phyloP scores from a whole-genome alignment of 2,888 invertebrate species.

The Rhagonycha lutea region DNA sequence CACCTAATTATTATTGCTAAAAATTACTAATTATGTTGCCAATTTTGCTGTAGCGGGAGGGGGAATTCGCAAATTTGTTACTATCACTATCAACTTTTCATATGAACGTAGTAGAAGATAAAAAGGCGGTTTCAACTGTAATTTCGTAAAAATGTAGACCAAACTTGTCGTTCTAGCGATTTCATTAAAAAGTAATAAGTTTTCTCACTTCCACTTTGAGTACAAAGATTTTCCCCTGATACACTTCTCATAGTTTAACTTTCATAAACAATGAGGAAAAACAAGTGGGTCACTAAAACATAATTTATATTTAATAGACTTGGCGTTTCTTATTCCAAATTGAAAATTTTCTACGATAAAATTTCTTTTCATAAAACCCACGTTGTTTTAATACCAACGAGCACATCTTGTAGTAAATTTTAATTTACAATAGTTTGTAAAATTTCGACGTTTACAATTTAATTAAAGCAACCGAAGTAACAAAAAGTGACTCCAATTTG shows the following conservation, averaged over 20 bases:
- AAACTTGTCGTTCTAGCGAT: neutral
- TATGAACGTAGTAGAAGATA: too few relatives aligned
- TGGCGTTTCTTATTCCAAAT: neutral
- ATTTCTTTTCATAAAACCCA: neutral
- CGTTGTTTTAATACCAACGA: neutral
- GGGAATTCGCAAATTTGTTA: too few relatives aligned
- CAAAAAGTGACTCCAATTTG: neutral
- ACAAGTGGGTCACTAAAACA: neutral
- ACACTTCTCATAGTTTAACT: neutral
- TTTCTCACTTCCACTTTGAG: neutral
- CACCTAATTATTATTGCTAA: too few relatives aligned
- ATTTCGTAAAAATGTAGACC: too few relatives aligned
- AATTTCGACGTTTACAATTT: neutral
- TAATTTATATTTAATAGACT: neutral
- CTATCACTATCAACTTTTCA: too few relatives aligned
- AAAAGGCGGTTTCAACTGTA: too few relatives aligned
- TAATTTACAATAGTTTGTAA: neutral
- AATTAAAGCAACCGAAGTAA: neutral
- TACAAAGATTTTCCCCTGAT: neutral
- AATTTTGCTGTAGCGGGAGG: too few relatives aligned
- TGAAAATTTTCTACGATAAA: neutral
- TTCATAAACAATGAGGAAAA: neutral
- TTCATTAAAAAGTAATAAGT: neutral
- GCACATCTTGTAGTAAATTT: neutral
- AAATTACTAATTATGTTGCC: too few relatives aligned